Conservation (phyloP, 2,888 invertebrate species). For the Caenorhabditis wallacei region DNA sequence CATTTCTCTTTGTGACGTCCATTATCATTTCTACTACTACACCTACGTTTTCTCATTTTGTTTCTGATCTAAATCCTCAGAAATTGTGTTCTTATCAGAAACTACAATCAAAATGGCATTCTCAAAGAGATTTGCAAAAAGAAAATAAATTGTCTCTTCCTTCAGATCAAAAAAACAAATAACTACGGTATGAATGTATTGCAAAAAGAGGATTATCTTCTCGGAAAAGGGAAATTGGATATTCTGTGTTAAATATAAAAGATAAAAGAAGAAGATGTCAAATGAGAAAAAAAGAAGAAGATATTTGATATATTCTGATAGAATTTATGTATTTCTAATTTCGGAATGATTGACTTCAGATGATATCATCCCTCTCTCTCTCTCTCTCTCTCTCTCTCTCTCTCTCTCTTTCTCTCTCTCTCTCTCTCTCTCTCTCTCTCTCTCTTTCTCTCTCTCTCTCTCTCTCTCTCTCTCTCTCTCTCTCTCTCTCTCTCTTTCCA, state of each 20-base stretch:
- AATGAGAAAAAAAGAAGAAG: background rate
- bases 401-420: conserved; percentile 3
- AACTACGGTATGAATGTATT: conserved; percentile 7
- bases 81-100: background rate
- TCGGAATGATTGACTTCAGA: background rate
- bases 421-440: background rate
- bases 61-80: conserved; percentile 18
- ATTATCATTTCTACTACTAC: background rate
- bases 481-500: background rate
- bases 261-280: conserved; percentile 30
- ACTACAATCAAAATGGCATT: conserved; percentile 12
- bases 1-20: conserved; percentile 12
- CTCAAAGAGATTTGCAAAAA: conserved; percentile 1
- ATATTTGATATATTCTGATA: conserved; percentile 6
- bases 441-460: background rate
- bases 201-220: conserved; percentile 15
- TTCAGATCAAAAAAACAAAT: conserved; percentile 2
- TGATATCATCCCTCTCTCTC: conserved; percentile 25
- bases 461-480: conserved; percentile 1
- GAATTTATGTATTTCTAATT: conserved; percentile 9
- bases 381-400: background rate
- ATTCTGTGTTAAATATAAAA: conserved; percentile 7
- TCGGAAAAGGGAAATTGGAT: conserved; percentile 3
- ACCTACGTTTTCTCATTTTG: conserved; percentile 9
- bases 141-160: background rate